A percentile compares a stretch with the other conserved stretches of the same genome.
Conservation (phyloP, 2,113 vertebrate species). For the Pungitius pungitius region DNA sequence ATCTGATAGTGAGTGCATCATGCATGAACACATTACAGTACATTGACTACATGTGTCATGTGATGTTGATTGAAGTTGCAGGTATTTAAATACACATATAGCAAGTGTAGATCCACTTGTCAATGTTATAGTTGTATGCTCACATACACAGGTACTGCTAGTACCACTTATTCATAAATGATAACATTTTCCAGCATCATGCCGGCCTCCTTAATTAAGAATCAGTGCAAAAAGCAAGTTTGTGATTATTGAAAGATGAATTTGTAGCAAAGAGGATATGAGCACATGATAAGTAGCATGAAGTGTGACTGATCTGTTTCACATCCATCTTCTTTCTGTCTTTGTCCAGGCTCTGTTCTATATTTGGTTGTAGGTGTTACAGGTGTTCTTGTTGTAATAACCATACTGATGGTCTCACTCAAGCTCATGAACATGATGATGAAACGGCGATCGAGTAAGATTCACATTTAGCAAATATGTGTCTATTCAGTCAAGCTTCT, state of each 20-base stretch:
- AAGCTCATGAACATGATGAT: not conserved
- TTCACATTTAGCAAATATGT: not conserved
- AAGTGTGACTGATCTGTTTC: not conserved
- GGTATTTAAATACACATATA: not conserved
- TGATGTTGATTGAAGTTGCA: too few species aligned
- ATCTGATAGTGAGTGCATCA: slow-evolving; percentile 1
- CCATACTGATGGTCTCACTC: not conserved
- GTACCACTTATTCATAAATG: too few species aligned
- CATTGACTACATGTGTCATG: not conserved
- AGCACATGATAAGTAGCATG: accelerated
- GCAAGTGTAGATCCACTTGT: not conserved
- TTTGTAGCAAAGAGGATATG: not conserved
- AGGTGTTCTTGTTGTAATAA: not conserved
- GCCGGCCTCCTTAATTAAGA: not conserved
- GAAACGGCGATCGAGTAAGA: slow-evolving; percentile 17
- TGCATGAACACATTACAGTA: not conserved
- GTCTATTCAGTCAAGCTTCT: not conserved
- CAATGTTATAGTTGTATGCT: not conserved
- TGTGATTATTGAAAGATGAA: too few species aligned
- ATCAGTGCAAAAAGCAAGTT: not conserved
- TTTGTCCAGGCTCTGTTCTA: slow-evolving; percentile 1
- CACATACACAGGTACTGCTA: not conserved
- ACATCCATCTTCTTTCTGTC: not conserved
- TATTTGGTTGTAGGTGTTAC: slow-evolving; percentile 7
- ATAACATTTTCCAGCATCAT: too few species aligned